Evolutionary conservation across 2,113 vertebrate genomes (phyloP).

Genomic region (Nyctibius bracteatus): DNA sequence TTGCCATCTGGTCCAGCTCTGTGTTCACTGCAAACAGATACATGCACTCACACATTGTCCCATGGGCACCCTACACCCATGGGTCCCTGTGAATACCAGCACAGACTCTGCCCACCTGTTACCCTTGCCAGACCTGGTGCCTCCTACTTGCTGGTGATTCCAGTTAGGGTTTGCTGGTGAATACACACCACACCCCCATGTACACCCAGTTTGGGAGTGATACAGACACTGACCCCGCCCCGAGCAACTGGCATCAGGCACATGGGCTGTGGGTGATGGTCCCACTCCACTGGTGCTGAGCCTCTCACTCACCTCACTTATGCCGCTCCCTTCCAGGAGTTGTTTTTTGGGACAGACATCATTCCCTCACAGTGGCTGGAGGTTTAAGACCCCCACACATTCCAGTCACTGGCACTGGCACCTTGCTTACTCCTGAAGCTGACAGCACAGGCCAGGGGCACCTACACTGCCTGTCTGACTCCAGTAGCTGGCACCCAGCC

Average conservation of each 20-base stretch:
- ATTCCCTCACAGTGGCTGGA: not conserved
- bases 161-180: not conserved
- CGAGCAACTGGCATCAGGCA: not conserved
- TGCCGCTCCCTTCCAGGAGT: not conserved
- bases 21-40: not conserved
- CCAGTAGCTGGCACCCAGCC: not conserved
- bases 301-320: not conserved
- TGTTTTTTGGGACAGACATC: not conserved
- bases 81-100: not conserved
- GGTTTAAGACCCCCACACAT: not conserved
- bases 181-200: fast-evolving
- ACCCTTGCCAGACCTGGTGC: not conserved
- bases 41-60: not conserved
- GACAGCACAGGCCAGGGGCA: too few species aligned
- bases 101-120: not conserved
- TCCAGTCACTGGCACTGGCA: not conserved
- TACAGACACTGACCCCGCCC: not conserved
- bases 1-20: fast-evolving
- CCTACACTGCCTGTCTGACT: too few species aligned
- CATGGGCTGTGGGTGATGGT: not conserved
- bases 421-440: not conserved
- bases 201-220: too few species aligned
- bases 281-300: not conserved
- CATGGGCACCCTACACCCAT: not conserved
- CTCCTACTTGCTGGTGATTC: not conserved